Evolutionary conservation across 2,797 vertebrate genomes (phyloP), one percentile per base, ranked within the genome.

Genomic region (Peromyscus nudipes): DNA sequence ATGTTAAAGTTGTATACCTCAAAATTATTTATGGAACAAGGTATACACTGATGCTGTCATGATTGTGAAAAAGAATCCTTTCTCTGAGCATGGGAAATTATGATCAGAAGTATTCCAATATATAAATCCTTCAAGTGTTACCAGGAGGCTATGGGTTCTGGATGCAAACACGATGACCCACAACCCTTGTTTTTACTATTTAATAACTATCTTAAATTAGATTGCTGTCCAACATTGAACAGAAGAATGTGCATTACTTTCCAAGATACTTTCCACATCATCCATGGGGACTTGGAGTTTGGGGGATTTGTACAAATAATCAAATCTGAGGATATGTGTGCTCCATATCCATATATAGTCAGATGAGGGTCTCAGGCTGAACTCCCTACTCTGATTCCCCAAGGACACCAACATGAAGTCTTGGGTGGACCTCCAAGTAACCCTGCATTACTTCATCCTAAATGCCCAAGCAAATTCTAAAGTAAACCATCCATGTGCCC

Each of bases 291-390:
- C 8, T 80, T 89, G 37, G 37, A 88, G 65, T 94, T 95, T 49
- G 65, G 40, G 88, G 9, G 6, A 82, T 84, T 94, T 84, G 2
- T 89, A 31, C 40, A 94, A 95, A 94, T 46, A 81, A 62, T 5
- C 1, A 1, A 77, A 3, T 79, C 43, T 29, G 25, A 79, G 40
- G 46, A 31, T 69, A 2, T 73, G 62, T 94, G 37, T 57, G 13
- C 16, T 31, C 31, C 75, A 17, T 31, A 81, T 81, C 27, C 4
- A 9, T 82, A 52, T 46, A n/a, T 75, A 49, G 31, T 81, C n/a
- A 95, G 23, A 71, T 82, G 76, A 85, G 40, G 79, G 93, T 93
- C 31, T 91, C 60, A 92, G 88, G 76, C 71, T 96, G 49, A 93
- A 31, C 23, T 94, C 55, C 13, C 2, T 77, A 31, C 31, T 94